A percentile compares a stretch with the other conserved stretches of the same genome.
These are phyloP conservation scores for Phyllostomus hastatus DNA, from an alignment of 2,113 vertebrate species.

Conservation along the genomic window DNA sequence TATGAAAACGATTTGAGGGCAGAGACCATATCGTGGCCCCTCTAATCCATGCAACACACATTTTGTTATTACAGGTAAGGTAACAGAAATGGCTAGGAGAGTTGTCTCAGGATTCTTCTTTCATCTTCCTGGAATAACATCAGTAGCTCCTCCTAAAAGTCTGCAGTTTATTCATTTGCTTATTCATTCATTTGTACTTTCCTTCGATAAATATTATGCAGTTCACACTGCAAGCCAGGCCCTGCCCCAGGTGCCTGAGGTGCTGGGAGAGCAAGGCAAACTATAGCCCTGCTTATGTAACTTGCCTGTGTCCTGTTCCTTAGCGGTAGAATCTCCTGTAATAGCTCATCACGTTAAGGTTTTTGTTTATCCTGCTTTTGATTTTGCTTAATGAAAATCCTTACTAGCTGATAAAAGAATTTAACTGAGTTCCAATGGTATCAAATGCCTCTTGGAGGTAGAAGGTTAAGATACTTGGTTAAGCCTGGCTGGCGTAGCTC, in stretches of 20 bases:
- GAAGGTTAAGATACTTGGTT: background rate
- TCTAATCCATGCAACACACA: background rate
- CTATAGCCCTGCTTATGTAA: background rate
- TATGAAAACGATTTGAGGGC: background rate
- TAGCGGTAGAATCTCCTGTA: background rate
- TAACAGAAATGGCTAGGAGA: background rate
- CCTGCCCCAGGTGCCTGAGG: background rate
- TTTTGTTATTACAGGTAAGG: background rate
- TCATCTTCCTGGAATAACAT: background rate
- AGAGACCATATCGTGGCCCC: background rate
- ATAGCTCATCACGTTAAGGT: background rate
- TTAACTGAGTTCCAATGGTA: background rate
- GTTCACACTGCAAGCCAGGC: background rate
- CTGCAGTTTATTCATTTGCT: background rate
- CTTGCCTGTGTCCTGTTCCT: background rate
- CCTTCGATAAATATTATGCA: background rate
- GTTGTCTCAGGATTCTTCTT: background rate
- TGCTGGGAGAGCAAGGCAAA: background rate
- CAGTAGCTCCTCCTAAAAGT: background rate
- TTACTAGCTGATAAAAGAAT: background rate
- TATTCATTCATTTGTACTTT: background rate
- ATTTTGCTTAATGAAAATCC: constrained; percentile 8
- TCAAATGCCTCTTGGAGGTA: background rate
- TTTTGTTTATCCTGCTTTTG: background rate
- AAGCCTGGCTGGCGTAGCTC: background rate